Evolutionary conservation across 2,797 vertebrate genomes (phyloP).

Genomic region (Mareca penelope): DNA sequence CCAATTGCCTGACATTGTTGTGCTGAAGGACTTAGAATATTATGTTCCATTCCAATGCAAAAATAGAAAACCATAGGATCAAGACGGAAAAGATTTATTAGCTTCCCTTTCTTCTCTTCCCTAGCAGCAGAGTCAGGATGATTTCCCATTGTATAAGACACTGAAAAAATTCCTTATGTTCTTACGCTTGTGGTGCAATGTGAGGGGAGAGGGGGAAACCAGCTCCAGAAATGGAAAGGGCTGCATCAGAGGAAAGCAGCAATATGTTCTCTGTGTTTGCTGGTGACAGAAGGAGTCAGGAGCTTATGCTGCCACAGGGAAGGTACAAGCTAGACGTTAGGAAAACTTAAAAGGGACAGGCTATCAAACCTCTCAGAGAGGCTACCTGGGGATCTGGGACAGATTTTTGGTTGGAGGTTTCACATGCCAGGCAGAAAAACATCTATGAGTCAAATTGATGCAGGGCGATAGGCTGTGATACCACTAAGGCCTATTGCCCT

Average conservation of each 20-base stretch:
- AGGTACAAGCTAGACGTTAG: not conserved
- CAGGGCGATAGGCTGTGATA: not conserved
- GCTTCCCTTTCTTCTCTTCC: slow-evolving; percentile 35
- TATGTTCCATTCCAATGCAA: slow-evolving; percentile 49
- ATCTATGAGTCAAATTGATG: not conserved
- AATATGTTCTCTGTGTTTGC: not conserved
- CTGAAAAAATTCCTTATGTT: not conserved
- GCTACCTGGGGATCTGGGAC: not conserved
- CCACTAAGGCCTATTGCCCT: not conserved
- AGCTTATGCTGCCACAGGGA: not conserved
- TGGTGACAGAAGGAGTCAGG: not conserved
- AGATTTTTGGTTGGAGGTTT: not conserved
- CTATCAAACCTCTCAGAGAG: not conserved
- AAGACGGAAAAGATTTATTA: slow-evolving; percentile 55
- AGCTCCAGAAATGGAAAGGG: not conserved
- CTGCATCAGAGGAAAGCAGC: fast-evolving
- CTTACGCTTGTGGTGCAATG: fast-evolving
- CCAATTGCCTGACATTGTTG: slow-evolving; percentile 20
- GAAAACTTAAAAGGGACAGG: not conserved
- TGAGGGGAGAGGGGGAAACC: not conserved
- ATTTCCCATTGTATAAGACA: slow-evolving; percentile 2
- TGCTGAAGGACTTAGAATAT: slow-evolving; percentile 9
- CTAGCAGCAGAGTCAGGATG: not conserved
- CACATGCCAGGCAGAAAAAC: not conserved
- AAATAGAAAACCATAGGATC: slow-evolving; percentile 55